phyloP scores from a whole-genome alignment of 1,140 invertebrate species.

The Tetraneura akinire region DNA sequence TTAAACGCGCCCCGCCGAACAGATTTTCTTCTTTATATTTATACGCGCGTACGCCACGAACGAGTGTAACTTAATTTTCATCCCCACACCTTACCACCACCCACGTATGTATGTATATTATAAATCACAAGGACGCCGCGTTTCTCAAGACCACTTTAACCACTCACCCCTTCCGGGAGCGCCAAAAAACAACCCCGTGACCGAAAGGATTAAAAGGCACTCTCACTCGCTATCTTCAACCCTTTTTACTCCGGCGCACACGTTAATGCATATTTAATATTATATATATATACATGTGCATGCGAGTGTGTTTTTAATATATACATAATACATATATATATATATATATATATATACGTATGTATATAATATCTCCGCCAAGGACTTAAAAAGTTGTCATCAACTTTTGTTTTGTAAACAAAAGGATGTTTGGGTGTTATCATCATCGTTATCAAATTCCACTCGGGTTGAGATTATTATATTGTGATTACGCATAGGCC shows the following conservation, averaged over 20 bases:
- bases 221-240: slow-evolving; percentile 48
- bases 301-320: not conserved
- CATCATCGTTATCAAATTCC: slow-evolving; percentile 43
- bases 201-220: slow-evolving; percentile 50
- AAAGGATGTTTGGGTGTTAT: slow-evolving; percentile 29
- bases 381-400: slow-evolving; percentile 51
- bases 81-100: not conserved
- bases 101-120: not conserved
- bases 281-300: slow-evolving; percentile 10
- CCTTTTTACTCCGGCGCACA: slow-evolving; percentile 49
- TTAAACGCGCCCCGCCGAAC: slow-evolving; percentile 28
- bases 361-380: not conserved
- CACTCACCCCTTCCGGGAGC: slow-evolving; percentile 3
- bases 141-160: slow-evolving; percentile 47
- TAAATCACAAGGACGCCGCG: slow-evolving; percentile 44
- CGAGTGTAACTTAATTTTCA: slow-evolving; percentile 49
- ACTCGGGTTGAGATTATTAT: slow-evolving; percentile 34
- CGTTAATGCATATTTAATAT: slow-evolving; percentile 51
- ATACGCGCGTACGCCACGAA: slow-evolving; percentile 6
- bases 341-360: not conserved
- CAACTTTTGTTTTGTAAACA: slow-evolving; percentile 45
- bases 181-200: slow-evolving; percentile 49
- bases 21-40: slow-evolving; percentile 50
- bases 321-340: not conserved
- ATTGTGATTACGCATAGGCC: slow-evolving; percentile 11